Conservation (phyloP, 2,113 vertebrate species). For the Cebidichthys violaceus region DNA sequence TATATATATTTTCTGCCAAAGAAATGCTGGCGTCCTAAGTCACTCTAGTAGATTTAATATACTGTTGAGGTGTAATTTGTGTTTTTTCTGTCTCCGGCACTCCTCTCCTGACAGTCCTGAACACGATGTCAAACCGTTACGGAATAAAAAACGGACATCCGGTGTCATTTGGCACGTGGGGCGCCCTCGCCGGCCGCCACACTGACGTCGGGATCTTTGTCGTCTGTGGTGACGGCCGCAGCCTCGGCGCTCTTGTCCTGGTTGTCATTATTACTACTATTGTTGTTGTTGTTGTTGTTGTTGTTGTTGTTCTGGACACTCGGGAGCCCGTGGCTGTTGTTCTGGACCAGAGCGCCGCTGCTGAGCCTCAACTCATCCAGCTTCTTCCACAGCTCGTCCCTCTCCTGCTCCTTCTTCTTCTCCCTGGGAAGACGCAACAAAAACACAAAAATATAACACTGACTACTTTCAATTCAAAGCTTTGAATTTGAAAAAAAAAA, state of each 20-base stretch:
- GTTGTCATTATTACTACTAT: slow-evolving; percentile 29
- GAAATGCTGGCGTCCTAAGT: slow-evolving; percentile 78
- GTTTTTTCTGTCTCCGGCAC: slow-evolving; percentile 63
- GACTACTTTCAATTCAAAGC: neutral
- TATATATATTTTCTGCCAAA: slow-evolving; percentile 83
- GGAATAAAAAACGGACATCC: slow-evolving; percentile 60
- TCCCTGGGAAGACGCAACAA: slow-evolving; percentile 83
- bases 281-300: slow-evolving; percentile 56
- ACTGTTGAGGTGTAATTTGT: slow-evolving; percentile 88
- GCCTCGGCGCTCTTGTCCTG: slow-evolving; percentile 44
- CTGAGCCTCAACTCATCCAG: slow-evolving; percentile 91
- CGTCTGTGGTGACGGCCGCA: slow-evolving; percentile 16
- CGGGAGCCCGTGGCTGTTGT: slow-evolving; percentile 86
- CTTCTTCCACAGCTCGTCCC: slow-evolving; percentile 95
- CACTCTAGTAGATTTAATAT: slow-evolving; percentile 78
- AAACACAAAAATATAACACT: too few species aligned
- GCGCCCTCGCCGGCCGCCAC: slow-evolving; percentile 33
- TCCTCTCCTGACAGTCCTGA: slow-evolving; percentile 55
- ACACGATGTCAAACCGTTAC: slow-evolving; percentile 79
- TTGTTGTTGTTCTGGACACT: slow-evolving; percentile 84
- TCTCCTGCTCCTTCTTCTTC: slow-evolving; percentile 97
- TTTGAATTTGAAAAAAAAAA: neutral
- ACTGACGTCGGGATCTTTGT: slow-evolving; percentile 32
- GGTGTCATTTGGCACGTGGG: slow-evolving; percentile 86
- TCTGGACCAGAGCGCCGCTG: slow-evolving; percentile 84